Evolutionary conservation across 2,888 invertebrate genomes (phyloP), one percentile per base, ranked within the genome.

Genomic region (Tinea trinotella): DNA sequence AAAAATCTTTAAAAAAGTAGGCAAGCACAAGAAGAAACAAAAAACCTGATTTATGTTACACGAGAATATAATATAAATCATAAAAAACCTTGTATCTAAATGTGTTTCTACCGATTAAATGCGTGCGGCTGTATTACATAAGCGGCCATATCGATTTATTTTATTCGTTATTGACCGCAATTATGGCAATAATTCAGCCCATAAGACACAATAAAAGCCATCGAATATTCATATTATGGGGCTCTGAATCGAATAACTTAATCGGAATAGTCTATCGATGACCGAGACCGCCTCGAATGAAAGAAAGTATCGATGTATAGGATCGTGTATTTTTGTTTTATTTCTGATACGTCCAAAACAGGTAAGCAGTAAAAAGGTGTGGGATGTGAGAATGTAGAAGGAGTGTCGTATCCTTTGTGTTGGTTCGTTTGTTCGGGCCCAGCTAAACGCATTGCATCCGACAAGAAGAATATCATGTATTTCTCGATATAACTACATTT

Each of bases 161-260:
- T 80, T 78, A 81, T 81, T 69, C 74, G 66, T 78, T 74, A 80
- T 75, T 72, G 74, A 55, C 75, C 73, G 70, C 79, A 82, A 81
- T 84, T 82, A 82, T 81, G 78, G 79, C 82, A 80, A 82, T 82
- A 83, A 82, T 74, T 76, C 74, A 70, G 76, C 73, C 75, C 75
- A 74, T 80, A 55, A 55, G 17, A 48, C 50, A 50, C 40, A 55
- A 55, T 55, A 80, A 79, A 71, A 74, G 68, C 74, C 64, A 76
- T 79, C 68, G 70, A 74, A 76, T 74, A 72, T 73, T 74, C 76
- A 73, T 76, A 76, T 71, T 69, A 36, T 53, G 65, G 70, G 77
- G 68, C 71, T 75, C 76, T 72, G 72, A 74, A 66, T 72, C 70
- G 70, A 76, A 80, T 81, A 79, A 74, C 81, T 80, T 80, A 74